These are phyloP conservation scores for Linurgus olivaceus DNA, from an alignment of 2,797 vertebrate genomes.

Conservation along the genomic window DNA sequence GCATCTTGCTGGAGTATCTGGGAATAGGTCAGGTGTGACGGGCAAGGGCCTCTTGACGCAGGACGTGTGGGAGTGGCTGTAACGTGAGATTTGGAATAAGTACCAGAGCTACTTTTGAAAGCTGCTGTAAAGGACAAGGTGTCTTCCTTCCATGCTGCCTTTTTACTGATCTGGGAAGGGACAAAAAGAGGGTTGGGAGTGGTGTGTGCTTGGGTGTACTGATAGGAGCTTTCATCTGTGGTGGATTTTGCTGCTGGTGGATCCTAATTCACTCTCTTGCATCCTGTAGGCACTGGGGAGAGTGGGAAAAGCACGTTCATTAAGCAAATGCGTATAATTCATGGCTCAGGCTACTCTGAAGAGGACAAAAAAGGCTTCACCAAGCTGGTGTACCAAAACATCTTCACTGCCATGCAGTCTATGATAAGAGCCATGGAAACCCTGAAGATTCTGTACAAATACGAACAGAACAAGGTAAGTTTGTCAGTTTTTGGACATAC, in stretches of 20 bases:
- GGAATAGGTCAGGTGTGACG: constrained; percentile 64
- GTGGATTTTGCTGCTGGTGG: background rate
- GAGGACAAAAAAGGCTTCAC: constrained; percentile 97
- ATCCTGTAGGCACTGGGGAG: constrained; percentile 89
- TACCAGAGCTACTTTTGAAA: background rate
- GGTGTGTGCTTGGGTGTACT: background rate
- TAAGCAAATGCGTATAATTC: constrained; percentile 99
- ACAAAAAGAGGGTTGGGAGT: background rate
- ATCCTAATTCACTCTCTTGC: background rate
- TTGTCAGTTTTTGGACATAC: background rate
- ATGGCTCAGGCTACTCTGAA: constrained; percentile 95
- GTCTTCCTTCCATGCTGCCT: background rate
- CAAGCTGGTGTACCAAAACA: constrained; percentile 98
- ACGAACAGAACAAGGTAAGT: constrained; percentile 93
- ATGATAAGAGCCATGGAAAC: constrained; percentile 97
- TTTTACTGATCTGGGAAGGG: background rate
- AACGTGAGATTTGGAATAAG: constrained; percentile 53
- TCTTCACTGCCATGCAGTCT: constrained; percentile 99
- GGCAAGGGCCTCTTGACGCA: constrained; percentile 45
- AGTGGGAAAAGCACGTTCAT: constrained; percentile 99
- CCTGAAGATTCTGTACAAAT: constrained; percentile 93
- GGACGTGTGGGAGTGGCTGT: constrained; percentile 43
- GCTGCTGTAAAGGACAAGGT: constrained; percentile 30
- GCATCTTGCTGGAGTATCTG: constrained; percentile 52
- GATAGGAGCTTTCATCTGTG: background rate